Base-by-base conservation (phyloP, 2,113 vertebrate genomes). In the Ginglymostoma cirratum region DNA sequence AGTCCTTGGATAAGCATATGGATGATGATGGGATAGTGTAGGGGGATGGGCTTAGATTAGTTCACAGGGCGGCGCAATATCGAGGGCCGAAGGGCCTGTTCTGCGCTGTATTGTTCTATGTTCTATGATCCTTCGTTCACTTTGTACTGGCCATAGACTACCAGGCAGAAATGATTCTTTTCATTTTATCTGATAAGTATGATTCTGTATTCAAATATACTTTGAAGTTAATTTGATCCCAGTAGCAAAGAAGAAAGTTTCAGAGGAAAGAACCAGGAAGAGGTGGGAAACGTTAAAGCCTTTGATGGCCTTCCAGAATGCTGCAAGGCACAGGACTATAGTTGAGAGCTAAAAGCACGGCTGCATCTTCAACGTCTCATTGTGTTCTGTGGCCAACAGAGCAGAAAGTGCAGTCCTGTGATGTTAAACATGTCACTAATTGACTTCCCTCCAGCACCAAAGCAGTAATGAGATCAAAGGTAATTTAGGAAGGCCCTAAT, bases 231-330 rank as follows among this genome's bases (percentile, higher is more conserved):
- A 48, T 55, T 19, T 89, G 48, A 52, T 27, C 48, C 86, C 24
- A 30, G 86, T 15, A 89, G 86, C 86, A 89, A 55, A 55, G 48
- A 48, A 52, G 48, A 89, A 52, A 55, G 48, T 89, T 52, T 48
- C 86, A 52, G 45, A 27, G 86, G 86, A 15, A 89, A 89, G 48
- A 48, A 55, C 48, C 23, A 55, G 86, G 86, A 89, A 55, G 86
- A 89, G 86, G 86, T 89, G 27, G 86, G 86, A 30, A 89, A 89
- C 5, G 86, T 55, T 30, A 89, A 89, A 89, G 30, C 48, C 86
- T 89, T 89, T 89, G 86, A 89, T 34, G 48, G 48, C 86, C 24
- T 89, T 89, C 86, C 86, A 89, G 86, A 89, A 89, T 55, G 86
- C 86, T 89, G 86, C 86, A 27, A 89, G 86, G 86, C 86, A 89